These are phyloP conservation scores for Callitettix versicolor DNA, from an alignment of 1,140 invertebrate species.

Conservation along the genomic window DNA sequence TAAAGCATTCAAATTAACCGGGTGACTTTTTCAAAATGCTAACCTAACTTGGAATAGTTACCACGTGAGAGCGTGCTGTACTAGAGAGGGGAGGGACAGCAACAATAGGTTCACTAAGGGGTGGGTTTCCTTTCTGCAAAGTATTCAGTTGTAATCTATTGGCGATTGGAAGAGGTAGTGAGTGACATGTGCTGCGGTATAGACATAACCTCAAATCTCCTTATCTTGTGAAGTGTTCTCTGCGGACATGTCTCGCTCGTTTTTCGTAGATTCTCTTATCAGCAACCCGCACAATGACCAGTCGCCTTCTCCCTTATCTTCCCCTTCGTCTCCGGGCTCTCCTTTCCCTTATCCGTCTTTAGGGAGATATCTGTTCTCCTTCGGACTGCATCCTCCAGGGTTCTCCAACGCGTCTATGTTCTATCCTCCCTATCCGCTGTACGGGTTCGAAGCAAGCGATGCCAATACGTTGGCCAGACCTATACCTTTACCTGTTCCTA, in stretches of 20 bases:
- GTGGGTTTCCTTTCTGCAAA: too few relatives aligned
- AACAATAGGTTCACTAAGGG: neutral
- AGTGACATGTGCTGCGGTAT: too few relatives aligned
- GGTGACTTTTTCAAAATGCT: conserved; percentile 15
- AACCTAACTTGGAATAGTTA: neutral
- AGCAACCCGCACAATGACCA: conserved; percentile 1
- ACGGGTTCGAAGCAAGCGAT: conserved; percentile 1
- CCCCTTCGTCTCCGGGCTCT: conserved; percentile 7
- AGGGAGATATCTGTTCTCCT: conserved; percentile 12
- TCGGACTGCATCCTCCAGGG: conserved; percentile 4
- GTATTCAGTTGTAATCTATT: too few relatives aligned
- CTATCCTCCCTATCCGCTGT: conserved; percentile 12
- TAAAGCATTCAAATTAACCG: conserved; percentile 18
- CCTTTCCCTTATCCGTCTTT: conserved; percentile 14
- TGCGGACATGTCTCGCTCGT: conserved; percentile 22
- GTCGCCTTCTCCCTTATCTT: neutral
- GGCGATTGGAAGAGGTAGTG: too few relatives aligned
- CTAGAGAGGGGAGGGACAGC: neutral
- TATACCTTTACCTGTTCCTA: neutral
- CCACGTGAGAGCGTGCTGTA: conserved; percentile 2
- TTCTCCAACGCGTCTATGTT: conserved; percentile 6
- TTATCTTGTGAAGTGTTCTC: neutral
- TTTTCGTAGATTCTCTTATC: conserved; percentile 25
- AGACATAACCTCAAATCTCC: too few relatives aligned
- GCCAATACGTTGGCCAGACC: conserved; percentile 12